These are phyloP conservation scores for Erythrolamprus reginae DNA, from an alignment of 2,113 vertebrate genomes.

Conservation along the genomic window DNA sequence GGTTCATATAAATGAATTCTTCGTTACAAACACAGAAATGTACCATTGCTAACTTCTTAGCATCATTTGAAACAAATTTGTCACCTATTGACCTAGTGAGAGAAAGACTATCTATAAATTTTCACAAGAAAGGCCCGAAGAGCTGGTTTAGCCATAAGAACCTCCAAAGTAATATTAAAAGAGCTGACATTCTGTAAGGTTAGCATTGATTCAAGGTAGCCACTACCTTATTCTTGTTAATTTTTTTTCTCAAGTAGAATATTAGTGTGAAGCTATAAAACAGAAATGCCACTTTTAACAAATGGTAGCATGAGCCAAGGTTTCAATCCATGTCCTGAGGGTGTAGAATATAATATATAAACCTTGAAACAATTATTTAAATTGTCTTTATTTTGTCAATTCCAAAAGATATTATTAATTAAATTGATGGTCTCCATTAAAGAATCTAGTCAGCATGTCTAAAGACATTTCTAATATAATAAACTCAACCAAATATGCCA, in stretches of 20 bases:
- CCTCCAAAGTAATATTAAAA: constrained; percentile 62
- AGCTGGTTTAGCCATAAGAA: constrained; percentile 69
- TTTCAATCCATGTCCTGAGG: constrained; percentile 52
- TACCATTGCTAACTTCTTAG: constrained; percentile 73
- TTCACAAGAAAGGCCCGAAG: constrained; percentile 66
- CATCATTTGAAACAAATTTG: constrained; percentile 73
- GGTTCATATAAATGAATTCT: constrained; percentile 64
- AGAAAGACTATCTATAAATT: constrained; percentile 79
- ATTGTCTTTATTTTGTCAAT: constrained; percentile 21
- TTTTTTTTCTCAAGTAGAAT: constrained; percentile 72
- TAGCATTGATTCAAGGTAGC: constrained; percentile 70
- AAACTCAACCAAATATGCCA: background rate
- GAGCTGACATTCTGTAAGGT: constrained; percentile 54
- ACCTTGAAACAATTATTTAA: constrained; percentile 21
- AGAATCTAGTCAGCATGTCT: background rate
- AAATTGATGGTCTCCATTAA: constrained; percentile 5
- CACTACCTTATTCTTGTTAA: constrained; percentile 67
- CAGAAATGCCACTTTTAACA: constrained; percentile 68
- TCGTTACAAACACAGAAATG: constrained; percentile 67
- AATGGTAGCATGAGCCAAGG: constrained; percentile 63
- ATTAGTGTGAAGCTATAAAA: constrained; percentile 71
- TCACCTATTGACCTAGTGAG: constrained; percentile 76
- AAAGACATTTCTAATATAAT: background rate
- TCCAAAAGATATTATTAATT: constrained; percentile 14
- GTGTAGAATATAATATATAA: background rate